Conservation (phyloP, 2,888 invertebrate species). For the Leptopilina syphax region DNA sequence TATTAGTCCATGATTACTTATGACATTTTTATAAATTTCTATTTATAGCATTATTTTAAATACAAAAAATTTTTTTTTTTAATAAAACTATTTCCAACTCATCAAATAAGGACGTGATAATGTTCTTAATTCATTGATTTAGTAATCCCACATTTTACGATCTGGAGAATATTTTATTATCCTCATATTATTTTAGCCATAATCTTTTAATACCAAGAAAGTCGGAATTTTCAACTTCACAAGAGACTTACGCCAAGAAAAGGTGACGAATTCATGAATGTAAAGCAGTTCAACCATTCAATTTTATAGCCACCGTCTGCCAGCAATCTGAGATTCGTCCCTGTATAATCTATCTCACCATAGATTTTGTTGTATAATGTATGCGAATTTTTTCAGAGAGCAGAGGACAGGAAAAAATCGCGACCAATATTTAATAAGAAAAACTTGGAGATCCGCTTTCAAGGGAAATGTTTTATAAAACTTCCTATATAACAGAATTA, state of each 20-base stretch:
- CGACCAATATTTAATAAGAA: constrained; percentile 46
- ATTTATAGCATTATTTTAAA: too few relatives aligned
- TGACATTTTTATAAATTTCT: too few relatives aligned
- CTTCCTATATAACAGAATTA: constrained; percentile 25
- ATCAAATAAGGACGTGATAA: not conserved
- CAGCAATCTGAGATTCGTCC: constrained; percentile 34
- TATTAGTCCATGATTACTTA: too few relatives aligned
- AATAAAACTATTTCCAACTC: not conserved
- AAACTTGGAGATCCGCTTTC: not conserved
- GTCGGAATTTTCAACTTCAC: constrained; percentile 50
- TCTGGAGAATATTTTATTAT: constrained; percentile 59
- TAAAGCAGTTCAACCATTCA: constrained; percentile 62
- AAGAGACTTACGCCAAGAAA: constrained; percentile 52
- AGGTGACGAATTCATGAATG: constrained; percentile 70
- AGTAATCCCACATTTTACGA: not conserved
- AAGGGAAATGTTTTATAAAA: constrained; percentile 8
- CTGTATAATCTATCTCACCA: constrained; percentile 34
- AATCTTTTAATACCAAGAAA: constrained; percentile 60
- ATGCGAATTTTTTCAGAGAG: constrained; percentile 38
- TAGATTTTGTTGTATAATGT: constrained; percentile 54
- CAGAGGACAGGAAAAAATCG: constrained; percentile 11
- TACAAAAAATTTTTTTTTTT: too few relatives aligned
- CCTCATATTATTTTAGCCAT: constrained; percentile 58
- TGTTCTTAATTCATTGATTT: not conserved
- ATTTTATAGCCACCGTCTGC: constrained; percentile 57